Evolutionary conservation across 2,113 vertebrate genomes (phyloP).

Genomic region (Solenodon paradoxus): DNA sequence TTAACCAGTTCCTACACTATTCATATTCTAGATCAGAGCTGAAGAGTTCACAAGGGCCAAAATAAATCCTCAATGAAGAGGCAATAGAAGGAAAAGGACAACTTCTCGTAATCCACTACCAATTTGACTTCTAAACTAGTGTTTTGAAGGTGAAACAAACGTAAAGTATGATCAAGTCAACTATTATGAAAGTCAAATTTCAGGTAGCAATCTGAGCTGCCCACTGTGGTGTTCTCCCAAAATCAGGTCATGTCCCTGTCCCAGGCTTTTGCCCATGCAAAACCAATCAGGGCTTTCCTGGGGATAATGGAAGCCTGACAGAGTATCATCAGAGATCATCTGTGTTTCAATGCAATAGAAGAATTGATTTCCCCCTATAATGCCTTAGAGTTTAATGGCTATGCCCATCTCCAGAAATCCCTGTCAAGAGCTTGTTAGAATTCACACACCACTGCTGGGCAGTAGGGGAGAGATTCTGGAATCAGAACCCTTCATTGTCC

Average conservation of each 20-base stretch:
- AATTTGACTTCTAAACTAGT: neutral
- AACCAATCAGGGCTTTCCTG: conserved; percentile 15
- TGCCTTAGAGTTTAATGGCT: neutral
- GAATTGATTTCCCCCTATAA: neutral
- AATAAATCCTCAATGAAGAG: neutral
- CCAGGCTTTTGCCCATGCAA: neutral
- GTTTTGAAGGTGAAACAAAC: neutral
- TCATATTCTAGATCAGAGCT: neutral
- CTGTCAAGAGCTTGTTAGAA: conserved; percentile 1
- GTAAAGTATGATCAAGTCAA: neutral
- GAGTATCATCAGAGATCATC: neutral
- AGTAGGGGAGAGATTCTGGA: neutral
- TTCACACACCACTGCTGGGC: neutral
- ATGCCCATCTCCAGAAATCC: neutral
- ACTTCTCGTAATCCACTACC: neutral
- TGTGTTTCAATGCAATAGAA: neutral
- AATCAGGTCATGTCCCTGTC: neutral
- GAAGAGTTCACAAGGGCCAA: conserved; percentile 2
- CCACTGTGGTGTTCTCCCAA: neutral
- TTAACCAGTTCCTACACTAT: neutral
- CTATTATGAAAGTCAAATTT: neutral
- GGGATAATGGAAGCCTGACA: neutral
- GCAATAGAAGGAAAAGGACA: neutral
- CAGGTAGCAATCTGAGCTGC: neutral
- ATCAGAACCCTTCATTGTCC: neutral